A percentile compares a stretch with the other conserved stretches of the same genome.
phyloP scores from a whole-genome alignment of 2,113 vertebrate genomes.

The Lonchura striata region DNA sequence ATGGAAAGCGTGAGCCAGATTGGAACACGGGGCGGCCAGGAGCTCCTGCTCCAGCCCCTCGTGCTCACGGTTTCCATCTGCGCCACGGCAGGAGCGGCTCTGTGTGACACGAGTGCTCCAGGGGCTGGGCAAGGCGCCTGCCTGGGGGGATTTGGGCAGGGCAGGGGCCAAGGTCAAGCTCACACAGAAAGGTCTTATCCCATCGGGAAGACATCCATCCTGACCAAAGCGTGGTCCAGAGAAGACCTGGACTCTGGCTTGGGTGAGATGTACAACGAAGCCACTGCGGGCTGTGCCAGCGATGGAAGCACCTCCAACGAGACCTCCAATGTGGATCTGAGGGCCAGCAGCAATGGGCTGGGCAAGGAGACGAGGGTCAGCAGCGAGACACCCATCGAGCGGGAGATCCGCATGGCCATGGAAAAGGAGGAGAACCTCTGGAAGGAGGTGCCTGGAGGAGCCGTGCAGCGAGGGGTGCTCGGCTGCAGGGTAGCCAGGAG shows the following conservation, averaged over 20 bases:
- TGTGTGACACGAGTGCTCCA: fast-evolving
- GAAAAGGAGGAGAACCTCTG: conserved; percentile 88
- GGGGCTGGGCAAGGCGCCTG: neutral
- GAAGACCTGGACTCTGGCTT: neutral
- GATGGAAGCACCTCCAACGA: neutral
- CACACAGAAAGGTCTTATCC: neutral
- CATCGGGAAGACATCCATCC: fast-evolving
- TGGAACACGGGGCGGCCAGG: neutral
- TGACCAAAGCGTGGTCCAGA: neutral
- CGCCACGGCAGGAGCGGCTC: fast-evolving
- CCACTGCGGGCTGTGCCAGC: neutral
- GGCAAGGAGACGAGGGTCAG: neutral
- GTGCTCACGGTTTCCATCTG: neutral
- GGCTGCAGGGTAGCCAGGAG: fast-evolving
- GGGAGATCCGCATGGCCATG: conserved; percentile 84
- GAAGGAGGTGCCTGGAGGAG: neutral
- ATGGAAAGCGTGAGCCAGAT: neutral
- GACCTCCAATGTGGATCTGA: neutral
- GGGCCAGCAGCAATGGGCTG: fast-evolving
- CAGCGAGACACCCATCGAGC: conserved; percentile 87
- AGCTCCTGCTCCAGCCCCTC: neutral
- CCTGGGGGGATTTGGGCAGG: fast-evolving
- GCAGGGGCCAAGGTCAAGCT: neutral
- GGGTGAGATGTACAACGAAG: neutral
- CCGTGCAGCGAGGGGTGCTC: fast-evolving